Conservation (phyloP, 2,888 invertebrate genomes). For the Amiota minor region DNA sequence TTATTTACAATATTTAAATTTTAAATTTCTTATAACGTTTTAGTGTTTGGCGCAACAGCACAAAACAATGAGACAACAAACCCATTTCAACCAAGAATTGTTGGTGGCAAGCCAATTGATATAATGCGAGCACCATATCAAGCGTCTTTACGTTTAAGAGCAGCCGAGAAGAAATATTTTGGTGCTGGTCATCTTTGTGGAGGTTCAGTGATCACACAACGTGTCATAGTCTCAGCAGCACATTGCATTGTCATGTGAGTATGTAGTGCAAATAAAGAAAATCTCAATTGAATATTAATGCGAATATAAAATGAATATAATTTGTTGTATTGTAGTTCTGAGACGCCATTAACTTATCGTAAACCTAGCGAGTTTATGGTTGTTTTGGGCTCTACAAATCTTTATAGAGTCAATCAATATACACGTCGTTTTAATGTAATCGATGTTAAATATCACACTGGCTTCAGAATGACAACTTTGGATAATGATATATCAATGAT, state of each 20-base stretch:
- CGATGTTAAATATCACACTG: constrained; percentile 41
- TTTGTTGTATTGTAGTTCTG: not conserved
- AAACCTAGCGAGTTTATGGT: constrained; percentile 49
- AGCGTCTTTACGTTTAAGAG: constrained; percentile 58
- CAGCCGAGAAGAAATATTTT: constrained; percentile 41
- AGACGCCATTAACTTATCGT: constrained; percentile 44
- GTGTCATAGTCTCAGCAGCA: constrained; percentile 54
- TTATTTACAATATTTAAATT: too few species aligned
- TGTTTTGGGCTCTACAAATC: constrained; percentile 58
- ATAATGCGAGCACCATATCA: constrained; percentile 56
- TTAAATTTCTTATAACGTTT: too few species aligned
- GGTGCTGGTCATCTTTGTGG: constrained; percentile 63
- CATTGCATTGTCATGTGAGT: constrained; percentile 58
- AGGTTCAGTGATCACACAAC: constrained; percentile 55
- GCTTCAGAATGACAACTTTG: constrained; percentile 49
- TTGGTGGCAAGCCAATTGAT: constrained; percentile 51
- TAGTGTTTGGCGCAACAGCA: too few species aligned
- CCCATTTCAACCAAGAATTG: constrained; percentile 32
- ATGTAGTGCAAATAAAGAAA: not conserved
- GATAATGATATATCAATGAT: constrained; percentile 56
- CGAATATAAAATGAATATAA: not conserved
- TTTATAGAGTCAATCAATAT: constrained; percentile 42
- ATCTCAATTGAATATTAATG: not conserved
- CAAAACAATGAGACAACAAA: too few species aligned
- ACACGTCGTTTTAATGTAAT: constrained; percentile 52